Percentiles rank a stretch among this genome's conserved stretches.
Evolutionary conservation across 1,140 invertebrate genomes (phyloP).

Genomic region (Penaeus japonicus): DNA sequence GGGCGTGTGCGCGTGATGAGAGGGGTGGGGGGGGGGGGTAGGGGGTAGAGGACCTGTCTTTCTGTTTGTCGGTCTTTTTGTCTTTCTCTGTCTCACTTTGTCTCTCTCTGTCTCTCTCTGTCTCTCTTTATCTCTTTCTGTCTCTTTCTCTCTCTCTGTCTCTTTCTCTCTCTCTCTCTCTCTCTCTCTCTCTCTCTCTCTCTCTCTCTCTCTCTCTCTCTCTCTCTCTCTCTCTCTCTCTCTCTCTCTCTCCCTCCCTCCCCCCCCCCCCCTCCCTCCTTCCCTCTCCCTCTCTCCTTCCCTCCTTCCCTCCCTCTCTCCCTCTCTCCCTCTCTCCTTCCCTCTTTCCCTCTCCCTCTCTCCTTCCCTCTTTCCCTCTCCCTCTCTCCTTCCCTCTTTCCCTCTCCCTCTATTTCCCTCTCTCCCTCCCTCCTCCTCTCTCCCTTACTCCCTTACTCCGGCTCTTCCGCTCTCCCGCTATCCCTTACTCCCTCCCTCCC

Average conservation of each 20-base stretch:
- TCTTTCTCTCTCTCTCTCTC: background rate
- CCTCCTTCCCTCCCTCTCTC: background rate
- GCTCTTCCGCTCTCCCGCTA: no score
- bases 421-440: background rate
- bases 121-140: background rate
- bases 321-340: conserved; percentile 17
- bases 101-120: background rate
- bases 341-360: background rate
- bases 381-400: background rate
- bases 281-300: background rate
- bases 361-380: background rate
- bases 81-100: background rate
- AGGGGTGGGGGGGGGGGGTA: no score
- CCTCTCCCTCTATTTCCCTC: background rate
- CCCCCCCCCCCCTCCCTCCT: background rate
- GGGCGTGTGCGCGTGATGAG: no score
- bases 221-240: background rate
- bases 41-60: background rate
- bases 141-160: background rate
- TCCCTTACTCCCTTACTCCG: background rate
- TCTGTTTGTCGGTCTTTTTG: background rate
- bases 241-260: no score
- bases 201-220: background rate
- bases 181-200: background rate
- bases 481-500: background rate